Conservation (phyloP, 2,797 vertebrate genomes). For the Melanogrammus aeglefinus region DNA sequence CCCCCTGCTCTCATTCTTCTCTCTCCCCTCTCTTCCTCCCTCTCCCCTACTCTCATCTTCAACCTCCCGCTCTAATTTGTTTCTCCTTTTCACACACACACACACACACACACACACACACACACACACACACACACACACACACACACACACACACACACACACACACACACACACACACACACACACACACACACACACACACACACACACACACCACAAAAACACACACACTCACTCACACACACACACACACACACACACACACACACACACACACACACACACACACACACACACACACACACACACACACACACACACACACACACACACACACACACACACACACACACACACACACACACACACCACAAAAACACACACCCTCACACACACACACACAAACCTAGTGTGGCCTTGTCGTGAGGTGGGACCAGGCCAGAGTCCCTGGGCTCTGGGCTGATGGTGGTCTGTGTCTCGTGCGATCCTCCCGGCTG, state of each 20-base stretch:
- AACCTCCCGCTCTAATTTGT: neutral
- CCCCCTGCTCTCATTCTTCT: neutral
- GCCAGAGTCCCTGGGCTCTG: constrained; percentile 28
- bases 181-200: constrained; percentile 11
- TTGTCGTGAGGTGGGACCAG: constrained; percentile 25
- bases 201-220: neutral
- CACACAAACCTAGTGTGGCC: constrained; percentile 19
- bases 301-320: too few relatives aligned
- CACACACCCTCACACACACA: constrained; percentile 10
- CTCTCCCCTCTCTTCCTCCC: neutral
- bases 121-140: constrained; percentile 6
- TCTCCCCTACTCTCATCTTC: neutral
- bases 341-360: constrained; percentile 15
- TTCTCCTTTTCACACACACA: neutral
- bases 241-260: constrained; percentile 11
- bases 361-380: neutral
- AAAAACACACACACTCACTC: constrained; percentile 10
- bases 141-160: constrained; percentile 15
- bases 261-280: constrained; percentile 13
- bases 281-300: neutral
- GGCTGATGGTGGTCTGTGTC: constrained; percentile 29
- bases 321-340: constrained; percentile 5
- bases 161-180: neutral
- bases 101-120: too few relatives aligned
- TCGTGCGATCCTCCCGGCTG: constrained; percentile 28